Base-by-base conservation (phyloP, 1,140 invertebrate species). In the Drosophila repleta region DNA sequence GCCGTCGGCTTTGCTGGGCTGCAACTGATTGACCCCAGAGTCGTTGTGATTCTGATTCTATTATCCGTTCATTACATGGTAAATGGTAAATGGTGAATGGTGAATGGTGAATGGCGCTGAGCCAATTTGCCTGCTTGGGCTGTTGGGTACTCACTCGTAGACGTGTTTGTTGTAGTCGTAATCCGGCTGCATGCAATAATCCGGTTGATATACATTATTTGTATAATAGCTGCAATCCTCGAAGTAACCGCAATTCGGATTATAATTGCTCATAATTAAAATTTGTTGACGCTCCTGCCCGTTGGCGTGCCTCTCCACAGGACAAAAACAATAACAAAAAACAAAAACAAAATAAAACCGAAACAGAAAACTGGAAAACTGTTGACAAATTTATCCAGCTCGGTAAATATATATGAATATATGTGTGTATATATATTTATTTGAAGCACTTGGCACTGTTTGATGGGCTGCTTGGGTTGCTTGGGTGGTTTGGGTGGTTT, bases 101-200 rank as follows among this genome's bases (percentile, higher is more conserved):
- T 2, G 48, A 48, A 62, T 11, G 17, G 39, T 17, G 10, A 48
- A 48, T 37, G 60, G 46, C 7, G 11, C 11, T 13, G 32, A 13
- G 32, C 32, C 32, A 35, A 35, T 35, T 35, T 11, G 32, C 8
- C 7, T 35, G 32, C 11, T 2, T 35, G 13, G 24, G 43, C 21
- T 37, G 24, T 60, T 51, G 35, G 60, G 62, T 85, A 91, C 90
- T 91, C 68, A 91, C 90, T 91, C 90, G 75, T 91, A 91, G 73
- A 81, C 90, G 63, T 91, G 85, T 69, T 91, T 83, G 60, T 87
- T 91, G 64, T 91, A 90, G 74, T 91, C 90, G 60, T 90, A 91
- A 83, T 91, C 90, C 83, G 73, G 87, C 74, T 79, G 90, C 87
- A 91, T 90, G 81, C 79, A 91, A 80, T 91, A 91, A 89, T 91